A percentile compares a stretch with the other conserved stretches of the same genome.
Evolutionary conservation across 1,140 invertebrate species (phyloP).

Genomic region (Drosophila rufa): DNA sequence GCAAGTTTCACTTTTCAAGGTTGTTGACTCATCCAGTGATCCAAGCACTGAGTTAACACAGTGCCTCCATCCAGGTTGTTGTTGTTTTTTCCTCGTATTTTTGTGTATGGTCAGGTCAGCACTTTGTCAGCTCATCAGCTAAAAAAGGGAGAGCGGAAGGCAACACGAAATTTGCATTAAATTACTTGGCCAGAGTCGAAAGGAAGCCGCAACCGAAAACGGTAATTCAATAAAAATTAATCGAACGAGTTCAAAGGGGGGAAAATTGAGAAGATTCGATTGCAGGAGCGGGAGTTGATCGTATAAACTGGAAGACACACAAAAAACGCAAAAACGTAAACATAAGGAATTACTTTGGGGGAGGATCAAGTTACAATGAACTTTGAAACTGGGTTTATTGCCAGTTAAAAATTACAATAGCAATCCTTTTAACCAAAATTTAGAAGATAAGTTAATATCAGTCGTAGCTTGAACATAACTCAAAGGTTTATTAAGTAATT

Average conservation of each 20-base stretch:
- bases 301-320: constrained; percentile 33
- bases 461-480: not conserved
- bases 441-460: not conserved
- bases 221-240: constrained; percentile 55
- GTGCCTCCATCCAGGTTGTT: constrained; percentile 18
- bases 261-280: constrained; percentile 37
- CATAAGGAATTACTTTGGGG: not conserved
- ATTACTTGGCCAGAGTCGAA: constrained; percentile 42
- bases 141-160: constrained; percentile 13
- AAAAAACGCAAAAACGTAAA: constrained; percentile 36
- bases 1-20: constrained; percentile 71
- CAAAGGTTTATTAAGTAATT: not conserved
- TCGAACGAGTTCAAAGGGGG: constrained; percentile 42
- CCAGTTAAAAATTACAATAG: not conserved
- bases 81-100: constrained; percentile 11
- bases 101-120: constrained; percentile 62
- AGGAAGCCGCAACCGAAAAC: constrained; percentile 45
- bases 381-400: constrained; percentile 3
- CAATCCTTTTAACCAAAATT: not conserved
- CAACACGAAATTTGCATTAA: constrained; percentile 52
- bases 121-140: constrained; percentile 47
- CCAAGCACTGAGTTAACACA: constrained; percentile 14
- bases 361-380: constrained; percentile 3
- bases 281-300: not conserved
- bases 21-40: constrained; percentile 66